A percentile compares a stretch with the other conserved stretches of the same genome.
Conservation (phyloP, 2,888 invertebrate species). For the Craniophora ligustri region DNA sequence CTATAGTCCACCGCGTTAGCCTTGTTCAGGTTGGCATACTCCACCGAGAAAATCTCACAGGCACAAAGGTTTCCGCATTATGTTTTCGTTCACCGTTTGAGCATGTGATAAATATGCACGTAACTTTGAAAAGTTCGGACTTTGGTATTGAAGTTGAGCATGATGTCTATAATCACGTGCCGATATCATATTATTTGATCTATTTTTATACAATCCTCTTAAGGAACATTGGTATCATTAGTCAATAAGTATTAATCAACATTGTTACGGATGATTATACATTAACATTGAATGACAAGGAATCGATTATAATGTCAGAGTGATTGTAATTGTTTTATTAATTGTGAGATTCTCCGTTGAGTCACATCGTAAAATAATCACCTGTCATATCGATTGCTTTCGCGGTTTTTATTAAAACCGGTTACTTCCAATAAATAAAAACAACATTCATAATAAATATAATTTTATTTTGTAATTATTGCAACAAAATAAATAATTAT, state of each 20-base stretch:
- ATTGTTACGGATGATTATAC: conserved; percentile 8
- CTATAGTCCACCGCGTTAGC: too few relatives aligned
- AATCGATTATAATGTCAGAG: conserved; percentile 37
- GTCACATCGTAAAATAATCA: conserved; percentile 12
- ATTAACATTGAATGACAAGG: conserved; percentile 40
- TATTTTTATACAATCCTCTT: conserved; percentile 19
- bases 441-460: too few relatives aligned
- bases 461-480: too few relatives aligned
- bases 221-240: conserved; percentile 5
- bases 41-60: too few relatives aligned
- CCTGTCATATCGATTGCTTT: conserved; percentile 33
- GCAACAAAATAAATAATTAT: too few relatives aligned
- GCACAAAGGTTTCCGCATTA: too few relatives aligned
- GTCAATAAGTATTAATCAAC: conserved; percentile 4
- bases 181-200: conserved; percentile 1
- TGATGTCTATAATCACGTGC: conserved; percentile 4
- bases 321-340: conserved; percentile 23
- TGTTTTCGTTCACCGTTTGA: too few relatives aligned
- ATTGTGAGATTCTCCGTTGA: conserved; percentile 16
- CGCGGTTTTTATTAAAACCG: conserved; percentile 5
- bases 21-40: too few relatives aligned
- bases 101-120: too few relatives aligned
- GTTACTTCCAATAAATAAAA: too few relatives aligned
- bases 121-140: too few relatives aligned
- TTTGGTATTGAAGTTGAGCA: background rate